A percentile compares a stretch with the other conserved stretches of the same genome.
Evolutionary conservation across 2,113 vertebrate species (phyloP).

Genomic region (Martes martes): DNA sequence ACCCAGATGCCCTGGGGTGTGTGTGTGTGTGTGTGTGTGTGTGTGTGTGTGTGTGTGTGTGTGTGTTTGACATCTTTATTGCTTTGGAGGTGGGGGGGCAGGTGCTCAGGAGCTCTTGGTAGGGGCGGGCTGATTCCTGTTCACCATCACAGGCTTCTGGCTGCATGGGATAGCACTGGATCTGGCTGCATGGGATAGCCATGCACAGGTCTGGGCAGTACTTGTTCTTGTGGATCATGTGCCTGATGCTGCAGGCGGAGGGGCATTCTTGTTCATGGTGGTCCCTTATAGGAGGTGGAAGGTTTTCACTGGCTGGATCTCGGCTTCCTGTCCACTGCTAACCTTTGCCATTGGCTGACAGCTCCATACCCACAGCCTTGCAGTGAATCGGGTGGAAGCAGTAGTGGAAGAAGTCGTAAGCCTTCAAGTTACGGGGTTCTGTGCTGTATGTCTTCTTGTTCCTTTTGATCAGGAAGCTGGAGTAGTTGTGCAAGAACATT

Average conservation of each 20-base stretch:
- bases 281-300: neutral
- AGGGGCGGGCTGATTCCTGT: neutral
- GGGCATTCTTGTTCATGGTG: neutral
- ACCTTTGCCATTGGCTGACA: neutral
- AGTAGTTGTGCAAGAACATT: neutral
- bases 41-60: no score
- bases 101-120: neutral
- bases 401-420: neutral
- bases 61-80: neutral
- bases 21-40: neutral
- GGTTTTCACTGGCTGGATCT: neutral
- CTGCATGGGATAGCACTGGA: neutral
- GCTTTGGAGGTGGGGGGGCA: neutral
- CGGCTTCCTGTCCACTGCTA: neutral
- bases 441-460: neutral
- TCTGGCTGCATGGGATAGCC: neutral
- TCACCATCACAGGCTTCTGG: neutral
- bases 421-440: neutral
- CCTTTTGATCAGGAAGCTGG: neutral
- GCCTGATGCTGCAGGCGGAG: neutral
- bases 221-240: neutral
- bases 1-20: neutral
- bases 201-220: neutral
- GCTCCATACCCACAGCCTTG: neutral
- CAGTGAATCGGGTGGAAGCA: neutral